Conservation (phyloP, 2,797 vertebrate species). For the Oophaga sylvatica region DNA sequence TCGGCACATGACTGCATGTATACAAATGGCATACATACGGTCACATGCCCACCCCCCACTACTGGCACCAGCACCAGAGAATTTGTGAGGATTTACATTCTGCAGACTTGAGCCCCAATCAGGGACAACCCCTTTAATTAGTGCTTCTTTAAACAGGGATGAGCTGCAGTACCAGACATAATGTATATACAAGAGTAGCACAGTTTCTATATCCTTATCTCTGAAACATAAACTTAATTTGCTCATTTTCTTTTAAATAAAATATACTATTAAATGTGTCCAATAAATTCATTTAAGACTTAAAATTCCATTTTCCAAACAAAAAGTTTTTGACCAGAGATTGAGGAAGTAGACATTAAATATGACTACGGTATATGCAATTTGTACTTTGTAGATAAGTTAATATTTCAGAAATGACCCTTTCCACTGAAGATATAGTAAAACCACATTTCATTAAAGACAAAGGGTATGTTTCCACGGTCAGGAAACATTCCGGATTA, state of each 20-base stretch:
- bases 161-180: too few species aligned
- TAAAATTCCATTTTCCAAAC: neutral
- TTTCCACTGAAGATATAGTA: neutral
- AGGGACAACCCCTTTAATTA: too few species aligned
- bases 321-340: neutral
- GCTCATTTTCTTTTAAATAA: neutral
- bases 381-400: neutral
- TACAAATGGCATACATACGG: too few species aligned
- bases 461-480: neutral
- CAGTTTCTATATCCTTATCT: neutral
- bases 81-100: too few species aligned
- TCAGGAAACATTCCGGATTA: too few species aligned
- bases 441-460: neutral
- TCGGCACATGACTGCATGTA: too few species aligned
- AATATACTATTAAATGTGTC: neutral
- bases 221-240: neutral
- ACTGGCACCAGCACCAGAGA: too few species aligned
- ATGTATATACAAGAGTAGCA: neutral
- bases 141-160: too few species aligned
- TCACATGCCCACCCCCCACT: too few species aligned
- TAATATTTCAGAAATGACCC: conserved; percentile 17
- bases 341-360: neutral
- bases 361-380: neutral
- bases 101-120: too few species aligned
- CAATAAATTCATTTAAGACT: neutral